Base-by-base conservation (phyloP, 2,113 vertebrate species). In the Rana temporaria region DNA sequence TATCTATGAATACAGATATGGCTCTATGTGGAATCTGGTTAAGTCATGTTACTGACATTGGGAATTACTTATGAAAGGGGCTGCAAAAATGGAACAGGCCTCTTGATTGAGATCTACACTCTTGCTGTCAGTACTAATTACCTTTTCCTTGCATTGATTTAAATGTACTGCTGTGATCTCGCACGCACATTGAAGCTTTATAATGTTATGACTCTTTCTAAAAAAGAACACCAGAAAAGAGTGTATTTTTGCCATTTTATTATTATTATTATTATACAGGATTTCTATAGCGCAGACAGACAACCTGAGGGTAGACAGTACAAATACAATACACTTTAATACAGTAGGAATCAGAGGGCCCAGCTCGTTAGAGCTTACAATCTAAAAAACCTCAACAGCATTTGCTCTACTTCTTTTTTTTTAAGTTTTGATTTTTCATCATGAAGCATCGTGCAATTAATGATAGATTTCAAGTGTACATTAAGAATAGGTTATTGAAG, bases 101-200 rank as follows among this genome's bases (percentile, higher is more conserved):
- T 53, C 67, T 72, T 81, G 79, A 81, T 64, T 81, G 67, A 81
- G 57, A 63, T 81, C 67, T 62, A 53, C 57, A 72, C 38, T 63
- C 57, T 71, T 53, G 68, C 79, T 81, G 77, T 67, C 77, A 57
- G 57, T 22, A 69, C 52, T 67, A 79, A 79, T 79, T 79, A 79
- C 32, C 77, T 79, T 79, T 79, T 79, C 42, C n/a, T 79, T 38
- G 26, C 24, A 67, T 19, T 79, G 59, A 81, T 81, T 71, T 70
- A 81, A 63, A 81, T 81, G 56, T 14, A 48, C 22, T 22, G 34
- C 3, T 17, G 68, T 63, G 56, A 56, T 81, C 32, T n/a, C 32
- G 72, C 60, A 38, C 22, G 62, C 68, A 52, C 38, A 71, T 63
- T 70, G 34, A 38, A 32, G 22, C 68, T 53, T 60, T 53, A 80